phyloP scores from a whole-genome alignment of 2,113 vertebrate species.

The Hippopotamus amphibius region DNA sequence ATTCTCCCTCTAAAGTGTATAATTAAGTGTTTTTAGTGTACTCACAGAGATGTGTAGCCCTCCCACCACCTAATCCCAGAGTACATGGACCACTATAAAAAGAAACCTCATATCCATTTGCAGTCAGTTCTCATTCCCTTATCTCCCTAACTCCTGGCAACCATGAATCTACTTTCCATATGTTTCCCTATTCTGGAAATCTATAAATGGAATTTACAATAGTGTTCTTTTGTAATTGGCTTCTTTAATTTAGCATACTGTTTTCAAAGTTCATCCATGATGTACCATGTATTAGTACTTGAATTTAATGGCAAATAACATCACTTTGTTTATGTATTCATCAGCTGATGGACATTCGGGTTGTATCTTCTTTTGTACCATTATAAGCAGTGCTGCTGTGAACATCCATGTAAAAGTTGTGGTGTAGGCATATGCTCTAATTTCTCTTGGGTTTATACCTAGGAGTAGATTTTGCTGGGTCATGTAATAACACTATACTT shows the following conservation, averaged over 20 bases:
- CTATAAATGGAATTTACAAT: neutral
- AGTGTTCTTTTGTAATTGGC: neutral
- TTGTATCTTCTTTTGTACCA: neutral
- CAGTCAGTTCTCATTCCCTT: neutral
- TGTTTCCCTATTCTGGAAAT: neutral
- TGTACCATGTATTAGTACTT: neutral
- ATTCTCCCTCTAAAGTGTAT: neutral
- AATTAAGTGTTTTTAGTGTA: neutral
- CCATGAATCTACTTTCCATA: neutral
- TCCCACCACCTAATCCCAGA: neutral
- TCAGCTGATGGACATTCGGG: neutral
- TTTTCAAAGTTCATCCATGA: neutral
- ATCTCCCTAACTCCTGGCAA: neutral
- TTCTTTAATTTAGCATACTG: neutral
- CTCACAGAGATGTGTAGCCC: neutral
- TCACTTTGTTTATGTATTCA: neutral
- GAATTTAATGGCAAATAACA: neutral
- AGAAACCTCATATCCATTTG: neutral
- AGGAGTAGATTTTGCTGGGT: neutral
- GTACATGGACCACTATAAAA: no score
- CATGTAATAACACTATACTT: neutral
- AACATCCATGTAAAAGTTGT: neutral
- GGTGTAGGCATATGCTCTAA: neutral
- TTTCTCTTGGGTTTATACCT: neutral
- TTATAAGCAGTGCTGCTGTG: neutral